Evolutionary conservation across 2,113 vertebrate genomes (phyloP), one percentile per base, ranked within the genome.

Genomic region (Alaudala cheleensis): DNA sequence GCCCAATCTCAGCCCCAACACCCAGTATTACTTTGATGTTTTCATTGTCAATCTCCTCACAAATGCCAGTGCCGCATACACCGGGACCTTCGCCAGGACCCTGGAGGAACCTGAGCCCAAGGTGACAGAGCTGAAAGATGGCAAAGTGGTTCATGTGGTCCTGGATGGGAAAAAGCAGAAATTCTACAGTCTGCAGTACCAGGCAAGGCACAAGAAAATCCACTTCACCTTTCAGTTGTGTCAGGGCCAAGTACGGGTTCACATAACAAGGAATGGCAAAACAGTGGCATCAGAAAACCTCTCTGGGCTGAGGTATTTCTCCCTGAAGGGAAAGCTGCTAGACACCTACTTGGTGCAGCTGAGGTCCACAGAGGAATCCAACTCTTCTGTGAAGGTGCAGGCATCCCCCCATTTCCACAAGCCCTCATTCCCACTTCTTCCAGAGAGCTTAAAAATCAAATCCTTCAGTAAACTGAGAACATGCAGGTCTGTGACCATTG

Each of bases 391-490:
- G 20, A 99, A 98, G 95, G 97, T 99, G 77, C 98, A 98, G 71
- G 98, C 97, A 10, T 98, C 98, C 8, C 98, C 98, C 0, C 98
- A 98, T 9, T 98, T 98, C 95, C 98, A 98, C 81, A 98, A 98
- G 45, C 97, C 94, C 84, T 98, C 97, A 25, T 97, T 98, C 74
- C 98, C 99, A 2, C 98, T 98, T 58, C 97, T 99, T 57, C 99
- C 99, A n/a, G 96, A 98, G 19, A 99, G 98, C 57, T 97, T 99
- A 90, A 98, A 99, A 94, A 98, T 99, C 44, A 99, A 99, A 94
- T 98, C 98, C 61, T 99, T 99, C 92, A 99, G 98, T 90, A 98
- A 98, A 92, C 97, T 99, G 95, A 98, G 99, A 73, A 98, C 98
- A 34, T 99, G 99, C 95, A 97, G 97, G 88, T 98, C 98, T 3